Conservation (phyloP, 2,888 invertebrate species). For the Drosophila demipolita region DNA sequence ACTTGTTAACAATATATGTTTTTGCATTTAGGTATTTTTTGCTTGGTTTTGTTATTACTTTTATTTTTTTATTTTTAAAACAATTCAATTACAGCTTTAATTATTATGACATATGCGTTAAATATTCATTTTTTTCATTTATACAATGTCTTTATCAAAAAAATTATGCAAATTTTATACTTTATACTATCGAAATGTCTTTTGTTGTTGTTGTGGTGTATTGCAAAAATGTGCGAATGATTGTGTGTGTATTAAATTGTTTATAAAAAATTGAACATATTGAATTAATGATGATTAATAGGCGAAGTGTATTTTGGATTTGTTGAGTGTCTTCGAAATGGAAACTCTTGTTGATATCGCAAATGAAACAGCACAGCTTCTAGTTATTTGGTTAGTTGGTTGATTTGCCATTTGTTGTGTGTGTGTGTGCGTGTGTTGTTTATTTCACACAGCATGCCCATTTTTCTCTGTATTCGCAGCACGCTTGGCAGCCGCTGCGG, state of each 20-base stretch:
- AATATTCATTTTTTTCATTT: constrained; percentile 43
- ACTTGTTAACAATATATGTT: constrained; percentile 55
- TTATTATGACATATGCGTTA: constrained; percentile 46
- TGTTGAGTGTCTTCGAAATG: constrained; percentile 77
- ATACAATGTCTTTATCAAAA: constrained; percentile 56
- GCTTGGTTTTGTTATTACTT: constrained; percentile 28
- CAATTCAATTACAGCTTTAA: constrained; percentile 60
- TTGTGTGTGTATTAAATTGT: constrained; percentile 40
- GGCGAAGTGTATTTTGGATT: constrained; percentile 35
- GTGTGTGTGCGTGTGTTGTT: constrained; percentile 50
- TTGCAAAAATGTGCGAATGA: constrained; percentile 72
- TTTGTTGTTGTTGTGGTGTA: constrained; percentile 39
- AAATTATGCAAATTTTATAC: constrained; percentile 21
- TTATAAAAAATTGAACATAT: constrained; percentile 68
- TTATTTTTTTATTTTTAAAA: constrained; percentile 53
- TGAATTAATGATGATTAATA: constrained; percentile 27
- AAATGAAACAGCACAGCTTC: constrained; percentile 78
- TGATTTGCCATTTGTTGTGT: not conserved
- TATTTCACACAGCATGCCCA: constrained; percentile 63
- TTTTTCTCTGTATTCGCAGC: constrained; percentile 47
- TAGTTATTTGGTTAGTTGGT: constrained; percentile 3
- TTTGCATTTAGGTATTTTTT: constrained; percentile 35
- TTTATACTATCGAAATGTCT: constrained; percentile 56
- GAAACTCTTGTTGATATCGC: constrained; percentile 84
- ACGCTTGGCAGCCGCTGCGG: constrained; percentile 49